phyloP scores from a whole-genome alignment of 2,113 vertebrate species.

The Catharus fuscescens region DNA sequence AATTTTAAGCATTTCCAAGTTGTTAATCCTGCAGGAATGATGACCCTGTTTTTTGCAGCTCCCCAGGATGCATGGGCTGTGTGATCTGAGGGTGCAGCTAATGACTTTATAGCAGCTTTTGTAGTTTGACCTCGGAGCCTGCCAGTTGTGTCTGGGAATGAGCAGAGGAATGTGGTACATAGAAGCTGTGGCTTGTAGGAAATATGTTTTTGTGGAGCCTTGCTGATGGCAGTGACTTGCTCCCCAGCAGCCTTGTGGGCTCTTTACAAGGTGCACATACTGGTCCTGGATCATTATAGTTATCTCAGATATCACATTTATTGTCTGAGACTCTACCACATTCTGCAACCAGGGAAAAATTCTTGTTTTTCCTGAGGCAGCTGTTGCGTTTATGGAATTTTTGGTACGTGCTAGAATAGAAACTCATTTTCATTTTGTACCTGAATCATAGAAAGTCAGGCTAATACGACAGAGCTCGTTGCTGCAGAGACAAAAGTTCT shows the following conservation, averaged over 20 bases:
- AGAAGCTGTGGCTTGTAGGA: background rate
- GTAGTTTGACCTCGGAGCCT: background rate
- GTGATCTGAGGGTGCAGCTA: background rate
- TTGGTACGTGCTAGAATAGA: constrained; percentile 20
- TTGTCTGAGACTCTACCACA: background rate
- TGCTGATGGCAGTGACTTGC: background rate
- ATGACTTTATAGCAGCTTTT: background rate
- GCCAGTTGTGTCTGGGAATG: background rate
- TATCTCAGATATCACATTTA: constrained; percentile 6
- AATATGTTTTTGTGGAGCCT: background rate
- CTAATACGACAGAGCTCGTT: background rate
- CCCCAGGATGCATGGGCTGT: fast-evolving
- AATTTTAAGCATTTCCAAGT: background rate
- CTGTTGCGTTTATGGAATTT: background rate
- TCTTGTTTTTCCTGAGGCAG: constrained; percentile 7
- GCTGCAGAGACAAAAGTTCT: background rate
- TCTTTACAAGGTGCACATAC: background rate
- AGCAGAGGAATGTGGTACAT: background rate
- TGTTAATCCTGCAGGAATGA: background rate
- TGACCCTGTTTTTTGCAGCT: background rate
- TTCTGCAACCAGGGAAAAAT: constrained; percentile 7
- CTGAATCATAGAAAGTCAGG: background rate
- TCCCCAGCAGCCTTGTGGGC: background rate
- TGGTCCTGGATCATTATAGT: background rate
- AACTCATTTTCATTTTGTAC: background rate